Base-by-base conservation (phyloP, 2,113 vertebrate species). In the Glareola pratincola region DNA sequence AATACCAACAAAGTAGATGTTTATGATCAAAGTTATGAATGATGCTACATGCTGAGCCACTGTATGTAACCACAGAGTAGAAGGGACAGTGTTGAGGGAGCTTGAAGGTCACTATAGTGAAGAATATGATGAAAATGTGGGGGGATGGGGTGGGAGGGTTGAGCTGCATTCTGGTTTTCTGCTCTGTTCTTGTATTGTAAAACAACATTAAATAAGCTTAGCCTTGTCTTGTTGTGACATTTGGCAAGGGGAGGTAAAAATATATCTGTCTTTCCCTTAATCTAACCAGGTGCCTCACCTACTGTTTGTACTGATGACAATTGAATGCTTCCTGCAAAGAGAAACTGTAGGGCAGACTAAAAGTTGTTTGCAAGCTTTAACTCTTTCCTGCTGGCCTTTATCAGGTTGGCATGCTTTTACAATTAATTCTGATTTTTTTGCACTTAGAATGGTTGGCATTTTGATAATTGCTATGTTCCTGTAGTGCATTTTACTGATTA, bases 321-420 rank as follows among this genome's bases (percentile, higher is more conserved):
- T 64, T 92, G 88, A 92, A 72, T 94, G 56, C 73, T 81, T 78
- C 83, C 80, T 96, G 83, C 75, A 81, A 45, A 95, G 63, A 54
- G 78, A 90, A 85, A 71, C 80, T 68, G 7, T 82, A 85, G 88
- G 86, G 76, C 60, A 94, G 66, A 76, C 73, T 94, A 41, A 75
- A 84, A 92, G 66, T 85, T 85, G 45, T 69, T 81, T 79, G 50
- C 80, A 64, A 85, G 66, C 59, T 41, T 81, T 87, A 81, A 74
- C 51, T 86, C 85, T 85, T 86, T 90, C 81, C 43, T 91, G 69
- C 94, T 93, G 83, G 60, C 88, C 76, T 91, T 94, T 72, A 73
- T 76, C 43, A 72, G 53, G 37, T 72, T 91, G 64, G 53, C 85
- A 78, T 53, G 34, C 54, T 89, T 95, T 94, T 82, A 85, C 53